Evolutionary conservation across 2,797 vertebrate genomes (phyloP).

Genomic region (Silurus lanzhouensis): DNA sequence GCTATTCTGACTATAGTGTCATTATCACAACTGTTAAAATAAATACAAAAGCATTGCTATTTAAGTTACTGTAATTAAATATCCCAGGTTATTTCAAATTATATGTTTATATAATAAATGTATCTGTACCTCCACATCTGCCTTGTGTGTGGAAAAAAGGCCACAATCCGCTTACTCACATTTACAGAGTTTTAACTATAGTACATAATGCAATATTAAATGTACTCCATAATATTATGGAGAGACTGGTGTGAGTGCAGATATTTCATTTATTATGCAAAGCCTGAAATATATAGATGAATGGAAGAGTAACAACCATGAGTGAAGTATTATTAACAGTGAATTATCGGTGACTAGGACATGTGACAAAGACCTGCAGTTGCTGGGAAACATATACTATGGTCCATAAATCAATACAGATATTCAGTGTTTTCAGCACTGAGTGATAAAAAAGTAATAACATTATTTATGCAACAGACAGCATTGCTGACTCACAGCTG

Average conservation of each 20-base stretch:
- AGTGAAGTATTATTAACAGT: no score
- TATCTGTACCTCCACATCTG: background rate
- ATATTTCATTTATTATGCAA: no score
- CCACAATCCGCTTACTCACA: background rate
- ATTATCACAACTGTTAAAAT: background rate
- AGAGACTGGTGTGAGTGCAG: no score
- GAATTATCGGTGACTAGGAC: no score
- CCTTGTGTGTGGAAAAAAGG: background rate
- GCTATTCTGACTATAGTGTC: slow-evolving; percentile 51
- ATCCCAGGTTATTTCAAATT: background rate
- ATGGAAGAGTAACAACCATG: no score
- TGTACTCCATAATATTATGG: background rate
- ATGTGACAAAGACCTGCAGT: no score
- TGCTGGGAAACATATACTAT: no score
- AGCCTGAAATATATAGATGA: no score
- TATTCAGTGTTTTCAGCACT: background rate
- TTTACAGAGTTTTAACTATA: no score
- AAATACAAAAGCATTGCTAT: background rate
- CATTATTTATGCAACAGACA: background rate
- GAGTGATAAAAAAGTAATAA: background rate
- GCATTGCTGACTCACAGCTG: background rate
- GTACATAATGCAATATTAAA: background rate
- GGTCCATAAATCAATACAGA: background rate
- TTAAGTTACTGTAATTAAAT: background rate
- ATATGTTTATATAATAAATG: no score